Percentiles rank a stretch among this genome's conserved stretches.
phyloP scores from a whole-genome alignment of 2,797 vertebrate species.

The Ctenochaetus hawaiiensis region DNA sequence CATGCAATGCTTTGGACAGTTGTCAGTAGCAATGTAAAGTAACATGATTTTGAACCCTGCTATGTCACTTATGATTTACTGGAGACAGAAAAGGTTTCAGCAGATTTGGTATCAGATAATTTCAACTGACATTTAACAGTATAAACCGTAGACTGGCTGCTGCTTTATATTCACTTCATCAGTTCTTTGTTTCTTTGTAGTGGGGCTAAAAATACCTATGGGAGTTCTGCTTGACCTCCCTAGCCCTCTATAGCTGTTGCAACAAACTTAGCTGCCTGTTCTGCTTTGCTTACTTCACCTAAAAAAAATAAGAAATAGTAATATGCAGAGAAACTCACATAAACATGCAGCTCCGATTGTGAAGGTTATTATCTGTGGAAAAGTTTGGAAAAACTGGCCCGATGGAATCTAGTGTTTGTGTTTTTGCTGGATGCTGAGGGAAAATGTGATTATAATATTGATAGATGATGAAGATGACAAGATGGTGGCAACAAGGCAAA shows the following conservation, averaged over 20 bases:
- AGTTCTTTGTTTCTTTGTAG: conserved; percentile 22
- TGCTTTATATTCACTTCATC: conserved; percentile 20
- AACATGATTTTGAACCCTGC: no score
- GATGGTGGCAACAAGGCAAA: conserved; percentile 26
- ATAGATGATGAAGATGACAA: conserved; percentile 34
- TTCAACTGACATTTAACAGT: neutral
- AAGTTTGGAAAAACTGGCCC: neutral
- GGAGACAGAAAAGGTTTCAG: neutral
- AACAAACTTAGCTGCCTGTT: conserved; percentile 28
- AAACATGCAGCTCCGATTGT: neutral
- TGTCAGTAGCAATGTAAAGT: no score
- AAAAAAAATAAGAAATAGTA: conserved; percentile 14
- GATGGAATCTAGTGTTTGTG: neutral
- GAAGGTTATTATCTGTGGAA: conserved; percentile 11
- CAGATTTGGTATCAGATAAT: neutral
- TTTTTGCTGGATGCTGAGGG: conserved; percentile 3
- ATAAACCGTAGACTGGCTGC: neutral
- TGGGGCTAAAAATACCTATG: conserved; percentile 15
- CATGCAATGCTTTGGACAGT: no score
- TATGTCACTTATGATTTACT: no score
- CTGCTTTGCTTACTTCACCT: neutral
- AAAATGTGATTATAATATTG: conserved; percentile 23
- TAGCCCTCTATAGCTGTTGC: conserved; percentile 5
- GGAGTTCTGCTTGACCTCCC: conserved; percentile 24
- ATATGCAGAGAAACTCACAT: conserved; percentile 15